Percentiles rank a stretch among this genome's conserved stretches.
These are phyloP conservation scores for Pentalonia nigronervosa DNA, from an alignment of 1,140 invertebrate species.

Conservation along the genomic window DNA sequence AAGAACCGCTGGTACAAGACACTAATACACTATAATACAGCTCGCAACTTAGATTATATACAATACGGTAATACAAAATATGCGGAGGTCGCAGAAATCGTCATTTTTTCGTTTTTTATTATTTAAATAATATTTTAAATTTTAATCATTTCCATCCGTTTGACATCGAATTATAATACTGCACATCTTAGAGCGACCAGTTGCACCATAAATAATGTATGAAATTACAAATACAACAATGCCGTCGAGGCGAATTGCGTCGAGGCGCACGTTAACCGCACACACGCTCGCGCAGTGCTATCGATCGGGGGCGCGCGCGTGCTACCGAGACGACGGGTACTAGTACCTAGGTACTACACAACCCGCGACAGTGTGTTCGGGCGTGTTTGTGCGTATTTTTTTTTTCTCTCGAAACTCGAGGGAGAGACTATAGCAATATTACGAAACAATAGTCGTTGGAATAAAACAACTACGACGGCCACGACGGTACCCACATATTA, in stretches of 20 bases:
- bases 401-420: background rate
- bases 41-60: background rate
- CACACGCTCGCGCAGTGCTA: background rate
- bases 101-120: background rate
- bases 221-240: background rate
- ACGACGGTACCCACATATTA: background rate
- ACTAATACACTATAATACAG: background rate
- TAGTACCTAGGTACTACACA: constrained; percentile 7
- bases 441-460: background rate
- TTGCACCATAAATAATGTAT: background rate
- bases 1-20: background rate
- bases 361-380: background rate
- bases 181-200: background rate
- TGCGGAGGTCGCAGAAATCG: background rate
- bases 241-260: background rate
- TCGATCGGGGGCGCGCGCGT: constrained; percentile 27
- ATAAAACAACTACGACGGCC: background rate
- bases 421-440: background rate
- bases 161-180: background rate
- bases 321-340: background rate
- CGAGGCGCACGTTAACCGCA: background rate
- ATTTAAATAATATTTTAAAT: background rate
- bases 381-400: constrained; percentile 23
- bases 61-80: background rate
- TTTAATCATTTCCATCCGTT: background rate